Percentiles rank a stretch among this genome's conserved stretches.
Conservation (phyloP, 2,888 invertebrate genomes). For the Mongoloraphidia duomilia region DNA sequence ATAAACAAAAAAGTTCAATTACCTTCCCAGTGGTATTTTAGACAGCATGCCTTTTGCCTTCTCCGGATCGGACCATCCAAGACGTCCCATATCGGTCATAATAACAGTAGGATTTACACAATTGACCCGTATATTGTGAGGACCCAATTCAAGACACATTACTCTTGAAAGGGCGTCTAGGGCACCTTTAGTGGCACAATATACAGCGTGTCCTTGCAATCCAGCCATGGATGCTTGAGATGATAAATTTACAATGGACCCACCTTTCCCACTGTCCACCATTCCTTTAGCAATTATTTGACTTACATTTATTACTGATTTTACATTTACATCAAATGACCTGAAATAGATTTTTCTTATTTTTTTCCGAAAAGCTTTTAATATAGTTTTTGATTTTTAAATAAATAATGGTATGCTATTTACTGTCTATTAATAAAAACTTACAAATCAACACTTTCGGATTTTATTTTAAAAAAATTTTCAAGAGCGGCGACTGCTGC, state of each 20-base stretch:
- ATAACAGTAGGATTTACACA: slow-evolving; percentile 90
- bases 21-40: slow-evolving; percentile 77
- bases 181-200: slow-evolving; percentile 79
- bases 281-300: slow-evolving; percentile 67
- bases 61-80: slow-evolving; percentile 64
- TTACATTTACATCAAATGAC: slow-evolving; percentile 62
- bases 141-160: slow-evolving; percentile 78
- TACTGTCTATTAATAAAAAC: slow-evolving; percentile 12
- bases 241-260: slow-evolving; percentile 81
- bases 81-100: slow-evolving; percentile 74
- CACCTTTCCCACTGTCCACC: slow-evolving; percentile 50
- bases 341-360: neutral
- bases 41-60: slow-evolving; percentile 56
- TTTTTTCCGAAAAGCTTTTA: no score
- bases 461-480: slow-evolving; percentile 52
- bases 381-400: no score
- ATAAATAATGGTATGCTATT: neutral
- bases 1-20: no score
- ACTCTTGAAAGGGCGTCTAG: slow-evolving; percentile 70
- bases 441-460: slow-evolving; percentile 58
- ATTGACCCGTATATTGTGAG: slow-evolving; percentile 72
- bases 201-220: slow-evolving; percentile 60
- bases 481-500: slow-evolving; percentile 61
- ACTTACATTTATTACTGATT: slow-evolving; percentile 70
- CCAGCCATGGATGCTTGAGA: slow-evolving; percentile 72